These are phyloP conservation scores for Hippocampus comes DNA, from an alignment of 2,113 vertebrate genomes.

Conservation along the genomic window DNA sequence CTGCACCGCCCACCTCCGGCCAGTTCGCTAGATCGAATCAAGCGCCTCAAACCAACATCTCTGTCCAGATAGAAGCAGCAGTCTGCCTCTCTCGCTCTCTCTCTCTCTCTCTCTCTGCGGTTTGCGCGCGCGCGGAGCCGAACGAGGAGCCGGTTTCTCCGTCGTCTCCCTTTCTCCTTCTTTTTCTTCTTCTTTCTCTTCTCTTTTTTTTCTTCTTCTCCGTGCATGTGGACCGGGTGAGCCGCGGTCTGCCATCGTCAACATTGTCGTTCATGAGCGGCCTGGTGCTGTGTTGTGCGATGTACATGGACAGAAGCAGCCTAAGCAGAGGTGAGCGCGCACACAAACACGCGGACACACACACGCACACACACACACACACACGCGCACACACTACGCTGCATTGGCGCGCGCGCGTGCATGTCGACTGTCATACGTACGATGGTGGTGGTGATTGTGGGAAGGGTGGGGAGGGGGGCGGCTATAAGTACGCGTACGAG, in stretches of 20 bases:
- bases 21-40: neutral
- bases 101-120: neutral
- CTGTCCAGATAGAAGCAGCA: neutral
- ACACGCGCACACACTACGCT: neutral
- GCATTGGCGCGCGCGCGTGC: conserved; percentile 11
- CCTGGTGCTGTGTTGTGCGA: conserved; percentile 78
- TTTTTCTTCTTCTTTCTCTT: neutral
- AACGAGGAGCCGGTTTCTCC: conserved; percentile 4
- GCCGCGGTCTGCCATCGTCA: conserved; percentile 61
- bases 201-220: conserved; percentile 31
- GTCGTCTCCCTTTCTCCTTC: conserved; percentile 27
- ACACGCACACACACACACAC: neutral
- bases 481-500: conserved; percentile 38
- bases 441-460: no score
- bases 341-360: neutral
- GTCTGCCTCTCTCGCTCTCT: conserved; percentile 19
- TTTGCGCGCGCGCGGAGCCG: neutral
- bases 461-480: no score
- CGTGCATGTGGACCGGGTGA: conserved; percentile 67
- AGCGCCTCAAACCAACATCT: conserved; percentile 5
- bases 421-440: neutral
- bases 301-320: conserved; percentile 82
- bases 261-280: conserved; percentile 76
- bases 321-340: conserved; percentile 71
- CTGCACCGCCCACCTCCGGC: conserved; percentile 20